Base-by-base conservation (phyloP, 2,797 vertebrate genomes). In the Dipus sagitta region DNA sequence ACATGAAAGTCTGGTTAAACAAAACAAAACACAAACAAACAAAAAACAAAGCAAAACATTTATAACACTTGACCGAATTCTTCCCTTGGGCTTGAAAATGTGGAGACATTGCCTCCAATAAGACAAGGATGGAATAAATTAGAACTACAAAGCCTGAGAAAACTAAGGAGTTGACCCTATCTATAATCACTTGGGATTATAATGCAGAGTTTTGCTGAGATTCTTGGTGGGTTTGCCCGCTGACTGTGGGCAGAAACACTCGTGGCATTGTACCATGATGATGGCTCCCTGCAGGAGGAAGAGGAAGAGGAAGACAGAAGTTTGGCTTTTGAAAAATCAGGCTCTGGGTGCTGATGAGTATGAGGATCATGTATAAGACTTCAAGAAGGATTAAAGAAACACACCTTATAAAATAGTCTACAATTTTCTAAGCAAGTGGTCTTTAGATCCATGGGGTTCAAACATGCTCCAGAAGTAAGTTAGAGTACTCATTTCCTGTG, bases 1-100 rank as follows among this genome's bases (percentile, higher is more conserved):
- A 93, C 38, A 79, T 26, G 30, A 80, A 92, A 70, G 64, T 64
- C 58, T 10, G 77, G 42, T 78, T 92, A 34, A 34, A 81, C 62
- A 83, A 42, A 76, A 52, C 47, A 47, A 47, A 47, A 7, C 47
- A 47, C 8, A 47, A 47, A 9, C 8, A 47, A 80, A 80, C 64
- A 75, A 77, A 8, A 76, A 71, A 38, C 47, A 84, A 58, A 83
- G 42, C 78, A 47, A 77, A 83, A 76, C 62, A 68, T 34, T 64
- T 34, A 32, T 76, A 80, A 42, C 62, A 38, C 42, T 18, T 58
- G 62, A 81, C 70, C 62, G 12, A 78, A 79, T 82, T 95, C 78
- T 91, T 77, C 70, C 23, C 2, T 21, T 15, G 28, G 32, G 34
- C 42, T 68, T 28, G 42, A 62, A 86, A 90, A 60, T 30, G n/a